Evolutionary conservation across 2,113 vertebrate genomes (phyloP).

Genomic region (Corythornis vintsioides): DNA sequence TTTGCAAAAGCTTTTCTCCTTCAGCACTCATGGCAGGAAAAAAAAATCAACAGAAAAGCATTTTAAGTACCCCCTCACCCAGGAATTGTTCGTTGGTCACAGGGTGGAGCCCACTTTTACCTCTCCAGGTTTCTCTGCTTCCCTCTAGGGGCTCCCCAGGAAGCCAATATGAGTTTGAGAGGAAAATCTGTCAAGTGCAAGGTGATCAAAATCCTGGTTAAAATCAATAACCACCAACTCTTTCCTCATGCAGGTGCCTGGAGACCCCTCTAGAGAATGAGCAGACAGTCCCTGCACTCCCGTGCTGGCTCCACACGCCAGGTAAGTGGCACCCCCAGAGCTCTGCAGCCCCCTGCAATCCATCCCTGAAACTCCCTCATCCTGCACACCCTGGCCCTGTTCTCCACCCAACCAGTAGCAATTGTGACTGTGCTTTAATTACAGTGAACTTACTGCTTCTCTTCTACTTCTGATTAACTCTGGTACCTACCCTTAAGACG

Average conservation of each 20-base stretch:
- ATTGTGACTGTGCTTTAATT: not conserved
- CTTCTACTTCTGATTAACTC: not conserved
- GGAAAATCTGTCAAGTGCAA: not conserved
- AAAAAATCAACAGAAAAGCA: not conserved
- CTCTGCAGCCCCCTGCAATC: not conserved
- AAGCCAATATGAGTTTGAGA: not conserved
- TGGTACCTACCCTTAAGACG: not conserved
- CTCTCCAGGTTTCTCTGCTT: not conserved
- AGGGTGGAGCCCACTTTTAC: not conserved
- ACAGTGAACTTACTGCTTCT: not conserved
- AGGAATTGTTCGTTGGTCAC: not conserved
- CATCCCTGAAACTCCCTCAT: accelerated
- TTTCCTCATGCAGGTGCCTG: not conserved
- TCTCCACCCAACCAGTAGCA: not conserved
- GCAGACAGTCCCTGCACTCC: not conserved
- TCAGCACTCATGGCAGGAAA: not conserved
- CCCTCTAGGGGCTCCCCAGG: not conserved
- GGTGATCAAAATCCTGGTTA: not conserved
- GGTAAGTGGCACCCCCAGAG: not conserved
- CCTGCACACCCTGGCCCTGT: not conserved
- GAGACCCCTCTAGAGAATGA: not conserved
- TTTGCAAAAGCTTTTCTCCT: not conserved
- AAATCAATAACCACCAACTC: not conserved
- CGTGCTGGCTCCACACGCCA: accelerated
- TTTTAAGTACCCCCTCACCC: not conserved